Evolutionary conservation across 2,113 vertebrate genomes (phyloP).

Genomic region (Oostethus manadensis): DNA sequence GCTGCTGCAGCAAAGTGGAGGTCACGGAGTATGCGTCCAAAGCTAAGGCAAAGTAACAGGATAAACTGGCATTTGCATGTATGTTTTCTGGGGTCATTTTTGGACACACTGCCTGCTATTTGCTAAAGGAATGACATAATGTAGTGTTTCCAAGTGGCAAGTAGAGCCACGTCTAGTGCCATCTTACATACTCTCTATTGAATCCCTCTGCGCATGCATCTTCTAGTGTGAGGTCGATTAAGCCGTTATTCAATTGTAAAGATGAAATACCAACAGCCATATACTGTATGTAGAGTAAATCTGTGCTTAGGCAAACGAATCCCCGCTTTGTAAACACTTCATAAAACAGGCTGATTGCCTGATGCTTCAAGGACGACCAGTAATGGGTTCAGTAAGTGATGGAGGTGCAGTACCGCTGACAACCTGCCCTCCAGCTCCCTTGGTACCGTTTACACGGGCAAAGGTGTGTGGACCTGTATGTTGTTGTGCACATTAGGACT

Average conservation of each 20-base stretch:
- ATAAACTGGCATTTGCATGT: no score
- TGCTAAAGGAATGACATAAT: background rate
- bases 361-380: slow-evolving; percentile 50
- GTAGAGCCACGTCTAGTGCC: background rate
- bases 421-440: slow-evolving; percentile 18
- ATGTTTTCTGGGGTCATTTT: no score
- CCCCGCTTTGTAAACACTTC: background rate
- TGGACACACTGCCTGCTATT: no score
- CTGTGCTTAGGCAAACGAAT: background rate
- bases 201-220: background rate
- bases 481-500: slow-evolving; percentile 7
- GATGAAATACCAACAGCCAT: background rate
- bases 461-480: slow-evolving; percentile 3
- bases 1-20: no score
- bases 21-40: no score
- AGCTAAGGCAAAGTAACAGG: no score
- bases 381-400: slow-evolving; percentile 45
- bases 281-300: background rate
- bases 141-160: background rate
- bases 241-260: background rate
- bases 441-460: slow-evolving; percentile 43
- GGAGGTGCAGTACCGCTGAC: slow-evolving; percentile 41
- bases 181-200: background rate
- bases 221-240: background rate
- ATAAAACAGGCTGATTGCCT: slow-evolving; percentile 33